Percentiles rank a stretch among this genome's conserved stretches.
Conservation (phyloP, 2,797 vertebrate species). For the Poecilia gillii region DNA sequence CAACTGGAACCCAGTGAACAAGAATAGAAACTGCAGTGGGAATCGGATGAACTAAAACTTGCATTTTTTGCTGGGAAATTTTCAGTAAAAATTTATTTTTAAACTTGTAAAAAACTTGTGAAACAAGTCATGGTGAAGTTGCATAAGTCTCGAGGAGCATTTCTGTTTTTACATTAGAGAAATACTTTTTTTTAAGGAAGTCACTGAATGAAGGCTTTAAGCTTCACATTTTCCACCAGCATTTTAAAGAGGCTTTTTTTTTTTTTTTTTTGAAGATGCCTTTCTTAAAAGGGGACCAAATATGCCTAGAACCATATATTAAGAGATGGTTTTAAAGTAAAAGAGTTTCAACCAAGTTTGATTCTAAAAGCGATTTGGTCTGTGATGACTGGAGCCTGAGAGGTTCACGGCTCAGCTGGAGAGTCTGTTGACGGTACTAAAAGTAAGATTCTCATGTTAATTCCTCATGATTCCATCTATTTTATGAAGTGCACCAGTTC, state of each 20-base stretch:
- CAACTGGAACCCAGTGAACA: too few species aligned
- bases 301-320: neutral
- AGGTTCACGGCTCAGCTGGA: neutral
- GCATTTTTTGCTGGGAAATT: too few species aligned
- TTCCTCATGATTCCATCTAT: neutral
- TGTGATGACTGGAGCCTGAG: neutral
- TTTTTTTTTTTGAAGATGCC: neutral
- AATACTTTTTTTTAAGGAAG: neutral
- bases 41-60: too few species aligned
- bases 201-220: neutral
- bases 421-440: neutral
- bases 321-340: too few species aligned
- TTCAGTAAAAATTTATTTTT: neutral
- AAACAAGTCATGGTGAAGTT: neutral
- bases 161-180: neutral
- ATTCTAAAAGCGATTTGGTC: too few species aligned
- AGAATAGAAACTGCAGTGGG: too few species aligned
- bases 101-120: neutral
- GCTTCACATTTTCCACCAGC: neutral
- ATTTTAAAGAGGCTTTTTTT: neutral
- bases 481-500: neutral
- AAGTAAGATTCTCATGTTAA: neutral
- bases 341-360: neutral
- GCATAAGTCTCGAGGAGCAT: neutral
- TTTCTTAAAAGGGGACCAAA: too few species aligned